These are phyloP conservation scores for Phalera bucephala DNA, from an alignment of 2,888 invertebrate species.

Conservation along the genomic window DNA sequence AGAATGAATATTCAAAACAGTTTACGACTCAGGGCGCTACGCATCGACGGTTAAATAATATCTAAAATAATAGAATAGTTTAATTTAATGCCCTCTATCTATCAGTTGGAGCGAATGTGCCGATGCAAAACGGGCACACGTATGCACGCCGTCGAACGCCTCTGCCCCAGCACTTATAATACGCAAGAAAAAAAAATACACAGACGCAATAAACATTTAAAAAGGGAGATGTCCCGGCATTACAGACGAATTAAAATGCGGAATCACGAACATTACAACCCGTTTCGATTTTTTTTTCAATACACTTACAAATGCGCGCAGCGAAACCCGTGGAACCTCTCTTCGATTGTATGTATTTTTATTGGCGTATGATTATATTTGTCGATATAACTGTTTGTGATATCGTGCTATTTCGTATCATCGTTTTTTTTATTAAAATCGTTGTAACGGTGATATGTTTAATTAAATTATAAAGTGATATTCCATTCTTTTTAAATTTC, in stretches of 20 bases:
- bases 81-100: constrained; percentile 23
- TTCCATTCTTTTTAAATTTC: constrained; percentile 5
- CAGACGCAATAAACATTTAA: constrained; percentile 61
- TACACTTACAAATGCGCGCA: constrained; percentile 63
- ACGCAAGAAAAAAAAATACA: constrained; percentile 47
- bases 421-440: constrained; percentile 29
- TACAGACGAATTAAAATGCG: constrained; percentile 76
- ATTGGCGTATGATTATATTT: constrained; percentile 43
- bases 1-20: constrained; percentile 57
- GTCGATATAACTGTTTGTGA: constrained; percentile 3
- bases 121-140: constrained; percentile 46
- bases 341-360: constrained; percentile 40
- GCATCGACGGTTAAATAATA: constrained; percentile 40
- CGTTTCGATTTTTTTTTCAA: constrained; percentile 64
- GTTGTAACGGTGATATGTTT: constrained; percentile 18
- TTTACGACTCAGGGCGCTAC: constrained; percentile 37
- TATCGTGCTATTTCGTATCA: constrained; percentile 15
- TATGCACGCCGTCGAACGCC: constrained; percentile 47
- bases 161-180: constrained; percentile 46
- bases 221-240: constrained; percentile 65
- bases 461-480: constrained; percentile 23
- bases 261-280: constrained; percentile 76
- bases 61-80: constrained; percentile 29
- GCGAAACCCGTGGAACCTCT: constrained; percentile 45
- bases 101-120: constrained; percentile 14